A percentile compares a stretch with the other conserved stretches of the same genome.
Conservation (phyloP, 1,140 invertebrate species). For the Drosophila equinoxialis region DNA sequence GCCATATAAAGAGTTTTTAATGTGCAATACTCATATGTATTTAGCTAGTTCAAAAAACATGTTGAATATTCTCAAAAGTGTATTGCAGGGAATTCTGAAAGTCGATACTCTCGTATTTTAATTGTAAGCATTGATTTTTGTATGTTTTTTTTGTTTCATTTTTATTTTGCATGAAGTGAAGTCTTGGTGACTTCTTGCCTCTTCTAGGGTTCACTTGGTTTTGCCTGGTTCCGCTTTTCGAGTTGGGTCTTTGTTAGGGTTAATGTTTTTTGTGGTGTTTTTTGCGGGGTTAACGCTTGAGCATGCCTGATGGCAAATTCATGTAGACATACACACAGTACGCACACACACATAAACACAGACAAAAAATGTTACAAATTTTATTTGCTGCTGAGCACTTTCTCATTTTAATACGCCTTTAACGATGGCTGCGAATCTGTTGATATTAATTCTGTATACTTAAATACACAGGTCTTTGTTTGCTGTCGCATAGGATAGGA, state of each 20-base stretch:
- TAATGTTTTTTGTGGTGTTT: conserved; percentile 16
- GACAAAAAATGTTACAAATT: conserved; percentile 20
- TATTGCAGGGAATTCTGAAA: not conserved
- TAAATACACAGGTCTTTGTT: not conserved
- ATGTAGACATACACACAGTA: conserved; percentile 13
- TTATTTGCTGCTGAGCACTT: conserved; percentile 29
- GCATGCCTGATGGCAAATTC: conserved; percentile 27
- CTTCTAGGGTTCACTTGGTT: conserved; percentile 13
- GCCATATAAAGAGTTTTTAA: too few relatives aligned
- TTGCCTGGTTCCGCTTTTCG: conserved; percentile 15
- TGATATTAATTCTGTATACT: conserved; percentile 11
- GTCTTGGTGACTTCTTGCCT: conserved; percentile 44
- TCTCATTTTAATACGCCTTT: conserved; percentile 27
- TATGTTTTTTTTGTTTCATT: not conserved
- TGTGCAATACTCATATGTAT: too few relatives aligned
- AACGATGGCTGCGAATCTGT: conserved; percentile 15
- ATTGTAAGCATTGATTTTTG: conserved; percentile 9
- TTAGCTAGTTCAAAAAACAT: too few relatives aligned
- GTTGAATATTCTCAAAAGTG: too few relatives aligned
- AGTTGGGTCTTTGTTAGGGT: conserved; percentile 16
- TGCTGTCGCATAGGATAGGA: not conserved
- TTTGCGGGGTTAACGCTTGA: conserved; percentile 30
- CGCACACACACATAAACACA: not conserved
- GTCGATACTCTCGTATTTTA: not conserved
- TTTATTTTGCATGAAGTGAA: conserved; percentile 6